Base-by-base conservation (phyloP, 2,888 invertebrate genomes). In the Unio pictorum region DNA sequence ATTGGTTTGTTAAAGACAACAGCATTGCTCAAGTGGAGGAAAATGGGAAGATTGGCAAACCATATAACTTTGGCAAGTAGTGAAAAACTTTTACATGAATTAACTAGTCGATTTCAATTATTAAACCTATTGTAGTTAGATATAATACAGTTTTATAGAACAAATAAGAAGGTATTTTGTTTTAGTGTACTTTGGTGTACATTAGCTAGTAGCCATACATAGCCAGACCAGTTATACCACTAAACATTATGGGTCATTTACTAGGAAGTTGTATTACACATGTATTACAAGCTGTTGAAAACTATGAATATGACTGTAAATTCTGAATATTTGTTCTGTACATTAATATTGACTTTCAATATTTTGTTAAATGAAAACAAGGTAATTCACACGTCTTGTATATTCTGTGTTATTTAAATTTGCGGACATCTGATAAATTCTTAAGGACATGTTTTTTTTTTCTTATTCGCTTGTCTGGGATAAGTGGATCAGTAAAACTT, bases 41-140 rank as follows among this genome's bases (percentile, higher is more conserved):
- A 23, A 69, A 71, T 72, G 78, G 79, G 30, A 71, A 73, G 56
- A 74, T 75, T 55, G 74, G 75, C 6, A 69, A 66, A n/a, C 71
- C 80, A 4, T 82, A 81, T 61, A 67, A 71, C 8, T 82, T 82
- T 79, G 82, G 82, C 81, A 78, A 67, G 62, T 17, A 57, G 15
- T 23, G 2, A 26, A 17, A 54, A 11, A 45, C 28, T n/a, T 61
- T 4, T 8, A 54, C 23, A 28, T 28, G 30, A 30, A 66, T 26
- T 62, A 30, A 4, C 28, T 64, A 55, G 1, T 23, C n/a, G 11
- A 20, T n/a, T 17, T 26, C 28, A 57, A 56, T 28, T 28, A 26
- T 55, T 15, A 20, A 26, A 15, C 20, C 8, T n/a, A 55, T 20
- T 34, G 26, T 56, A 30, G 17, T 55, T 56, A 55, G 23, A 55